Base-by-base conservation (phyloP, 2,113 vertebrate genomes). In the Oophaga pumilio region DNA sequence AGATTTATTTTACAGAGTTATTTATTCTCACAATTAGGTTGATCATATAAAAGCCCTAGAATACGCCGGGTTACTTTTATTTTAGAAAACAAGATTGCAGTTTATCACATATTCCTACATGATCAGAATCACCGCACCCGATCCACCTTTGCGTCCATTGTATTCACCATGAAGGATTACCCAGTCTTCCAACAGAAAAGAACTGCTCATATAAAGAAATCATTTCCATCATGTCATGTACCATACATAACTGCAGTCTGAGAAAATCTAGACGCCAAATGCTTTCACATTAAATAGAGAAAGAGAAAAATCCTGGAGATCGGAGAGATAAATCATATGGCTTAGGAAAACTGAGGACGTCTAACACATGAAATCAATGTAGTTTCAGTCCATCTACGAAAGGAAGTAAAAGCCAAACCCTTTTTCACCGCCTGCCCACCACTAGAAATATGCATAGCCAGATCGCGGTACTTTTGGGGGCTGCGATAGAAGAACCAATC, bases 241-340 rank as follows among this genome's bases (percentile, higher is more conserved):
- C 17, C 49, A 86, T 86, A 86, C 80, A 86, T 86, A 78, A 78
- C 28, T 20, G 50, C 28, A 83, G 52, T 43, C n/a, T 26, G 57
- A 50, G 64, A 53, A n/a, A 86, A 86, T 18, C 50, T 20, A 78
- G 53, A 26, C 73, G 52, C 71, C 26, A 8, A 15, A 60, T 85
- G 14, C 57, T 62, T 24, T 52, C 57, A 77, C 24, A 56, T 53
- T 68, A 22, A 78, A 60, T 20, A 50, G 12, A 62, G 20, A 64
- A 71, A 57, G 49, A 17, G 50, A 81, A 80, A 14, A 43, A n/a
- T 33, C 18, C 76, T 18, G 28, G 64, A 49, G 22, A 73, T 8
- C 69, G 22, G 2, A 78, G 33, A 66, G 71, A 64, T 50, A 66
- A 82, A 81, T 73, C 62, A 59, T 87, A 87, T 87, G 85, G 85